These are phyloP conservation scores for Caenorhabditis doughertyi DNA, from an alignment of 2,888 invertebrate species.

Conservation along the genomic window DNA sequence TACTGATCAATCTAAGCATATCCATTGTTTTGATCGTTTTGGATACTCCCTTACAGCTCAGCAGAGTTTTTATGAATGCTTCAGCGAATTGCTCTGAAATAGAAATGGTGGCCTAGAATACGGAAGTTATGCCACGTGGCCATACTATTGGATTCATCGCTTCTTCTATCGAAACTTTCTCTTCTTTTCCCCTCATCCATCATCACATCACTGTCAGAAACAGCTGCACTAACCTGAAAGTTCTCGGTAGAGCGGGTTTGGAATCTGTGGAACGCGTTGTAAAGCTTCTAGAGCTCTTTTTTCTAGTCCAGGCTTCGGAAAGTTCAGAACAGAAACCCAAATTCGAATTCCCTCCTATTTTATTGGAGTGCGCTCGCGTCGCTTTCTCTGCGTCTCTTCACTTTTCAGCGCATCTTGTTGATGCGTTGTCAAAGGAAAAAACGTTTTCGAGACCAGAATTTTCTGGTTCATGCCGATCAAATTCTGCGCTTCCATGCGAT, in stretches of 20 bases:
- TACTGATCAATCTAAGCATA: conserved; percentile 42
- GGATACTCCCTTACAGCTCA: conserved; percentile 52
- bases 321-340: neutral
- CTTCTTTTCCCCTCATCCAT: conserved; percentile 1
- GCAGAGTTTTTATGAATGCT: conserved; percentile 21
- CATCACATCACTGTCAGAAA: conserved; percentile 19
- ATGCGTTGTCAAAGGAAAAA: neutral
- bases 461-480: too few species aligned
- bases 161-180: conserved; percentile 15
- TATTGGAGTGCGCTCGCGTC: neutral
- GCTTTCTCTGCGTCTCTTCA: neutral
- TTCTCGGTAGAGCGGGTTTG: neutral
- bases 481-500: too few species aligned
- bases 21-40: conserved; percentile 34
- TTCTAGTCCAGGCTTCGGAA: neutral
- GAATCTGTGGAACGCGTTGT: too few species aligned
- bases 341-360: conserved; percentile 1
- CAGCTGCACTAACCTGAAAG: conserved; percentile 12
- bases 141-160: conserved; percentile 16
- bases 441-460: too few species aligned
- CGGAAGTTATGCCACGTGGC: neutral
- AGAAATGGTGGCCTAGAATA: too few species aligned
- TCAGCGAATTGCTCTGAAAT: conserved; percentile 42
- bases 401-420: too few species aligned
- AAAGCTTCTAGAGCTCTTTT: neutral